These are phyloP conservation scores for Kryptopterus vitreolus DNA, from an alignment of 2,797 vertebrate genomes.

Conservation along the genomic window DNA sequence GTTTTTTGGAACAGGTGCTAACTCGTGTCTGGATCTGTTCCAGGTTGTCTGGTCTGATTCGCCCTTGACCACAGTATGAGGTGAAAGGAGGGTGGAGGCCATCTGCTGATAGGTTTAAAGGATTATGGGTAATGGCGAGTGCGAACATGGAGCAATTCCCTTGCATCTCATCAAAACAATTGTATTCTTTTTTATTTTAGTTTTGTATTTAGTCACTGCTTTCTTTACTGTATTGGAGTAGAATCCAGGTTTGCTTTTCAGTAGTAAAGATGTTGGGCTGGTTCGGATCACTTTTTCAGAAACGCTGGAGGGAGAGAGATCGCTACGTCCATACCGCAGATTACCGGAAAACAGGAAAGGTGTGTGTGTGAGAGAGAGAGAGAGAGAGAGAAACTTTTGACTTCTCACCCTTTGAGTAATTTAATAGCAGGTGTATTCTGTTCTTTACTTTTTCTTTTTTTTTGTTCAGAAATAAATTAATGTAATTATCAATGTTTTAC, in stretches of 20 bases:
- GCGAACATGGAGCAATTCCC: constrained; percentile 2
- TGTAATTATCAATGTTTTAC: too few species aligned
- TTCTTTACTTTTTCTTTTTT: background rate
- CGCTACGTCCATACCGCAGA: constrained; percentile 7
- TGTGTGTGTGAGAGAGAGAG: background rate
- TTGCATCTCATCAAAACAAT: constrained; percentile 5
- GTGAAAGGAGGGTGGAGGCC: constrained; percentile 39
- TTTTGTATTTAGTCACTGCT: background rate
- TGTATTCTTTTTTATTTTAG: background rate
- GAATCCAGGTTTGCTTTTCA: background rate
- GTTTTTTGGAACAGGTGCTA: constrained; percentile 6
- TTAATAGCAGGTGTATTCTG: background rate
- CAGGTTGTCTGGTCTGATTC: constrained; percentile 15
- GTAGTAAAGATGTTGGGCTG: constrained; percentile 63
- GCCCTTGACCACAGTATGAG: constrained; percentile 8
- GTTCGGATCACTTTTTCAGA: constrained; percentile 65
- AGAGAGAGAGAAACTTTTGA: background rate
- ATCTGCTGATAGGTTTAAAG: constrained; percentile 68
- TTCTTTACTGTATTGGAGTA: background rate
- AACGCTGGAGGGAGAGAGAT: constrained; percentile 57
- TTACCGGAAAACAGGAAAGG: constrained; percentile 31
- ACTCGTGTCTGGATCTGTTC: background rate
- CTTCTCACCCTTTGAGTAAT: background rate
- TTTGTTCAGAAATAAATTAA: background rate
- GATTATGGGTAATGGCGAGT: constrained; percentile 60